Conservation (phyloP, 2,888 invertebrate genomes). For the Cancer borealis region DNA sequence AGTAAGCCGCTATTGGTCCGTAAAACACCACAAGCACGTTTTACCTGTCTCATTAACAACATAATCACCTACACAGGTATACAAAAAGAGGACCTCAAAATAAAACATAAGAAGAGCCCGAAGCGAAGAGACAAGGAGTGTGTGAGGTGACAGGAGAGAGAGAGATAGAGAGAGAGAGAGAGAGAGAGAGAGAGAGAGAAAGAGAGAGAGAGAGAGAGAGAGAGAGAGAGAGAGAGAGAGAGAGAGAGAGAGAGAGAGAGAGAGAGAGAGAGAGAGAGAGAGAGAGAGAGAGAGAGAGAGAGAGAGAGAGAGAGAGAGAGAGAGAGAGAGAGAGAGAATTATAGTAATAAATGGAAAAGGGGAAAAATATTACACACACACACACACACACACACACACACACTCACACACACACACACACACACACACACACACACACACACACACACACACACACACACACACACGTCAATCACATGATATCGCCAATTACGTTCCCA, state of each 20-base stretch:
- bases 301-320: slow-evolving; percentile 30
- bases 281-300: slow-evolving; percentile 36
- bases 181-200: slow-evolving; percentile 43
- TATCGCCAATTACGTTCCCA: neutral
- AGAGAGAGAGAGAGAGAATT: slow-evolving; percentile 4
- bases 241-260: slow-evolving; percentile 45
- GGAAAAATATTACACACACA: neutral
- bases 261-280: slow-evolving; percentile 45
- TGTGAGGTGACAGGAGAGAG: neutral
- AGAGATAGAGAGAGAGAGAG: slow-evolving; percentile 39
- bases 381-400: slow-evolving; percentile 30
- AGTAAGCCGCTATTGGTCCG: neutral
- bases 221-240: neutral
- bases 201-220: neutral
- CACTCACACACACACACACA: slow-evolving; percentile 30
- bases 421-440: slow-evolving; percentile 27
- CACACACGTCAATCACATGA: slow-evolving; percentile 8
- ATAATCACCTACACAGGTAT: neutral
- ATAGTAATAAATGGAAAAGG: neutral
- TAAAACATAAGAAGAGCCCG: neutral
- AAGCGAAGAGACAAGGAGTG: neutral
- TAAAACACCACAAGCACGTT: slow-evolving; percentile 24
- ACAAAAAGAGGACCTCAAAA: neutral
- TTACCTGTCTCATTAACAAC: slow-evolving; percentile 33
- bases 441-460: slow-evolving; percentile 22